Conservation (phyloP, 2,888 invertebrate genomes). For the Drosophila phalerata region DNA sequence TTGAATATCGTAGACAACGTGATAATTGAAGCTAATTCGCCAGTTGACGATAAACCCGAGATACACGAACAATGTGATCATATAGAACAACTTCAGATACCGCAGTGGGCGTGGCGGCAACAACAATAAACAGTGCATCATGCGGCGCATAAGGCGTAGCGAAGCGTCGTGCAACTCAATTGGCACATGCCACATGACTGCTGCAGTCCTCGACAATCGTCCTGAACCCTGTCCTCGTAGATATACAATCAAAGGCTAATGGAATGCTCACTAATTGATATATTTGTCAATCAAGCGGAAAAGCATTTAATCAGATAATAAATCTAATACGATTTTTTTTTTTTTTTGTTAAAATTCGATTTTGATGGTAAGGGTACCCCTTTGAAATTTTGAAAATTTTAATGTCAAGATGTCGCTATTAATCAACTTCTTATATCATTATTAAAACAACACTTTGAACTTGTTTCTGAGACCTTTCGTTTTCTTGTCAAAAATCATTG, state of each 20-base stretch:
- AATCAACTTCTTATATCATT: too few relatives aligned
- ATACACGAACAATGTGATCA: neutral
- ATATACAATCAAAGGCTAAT: too few relatives aligned
- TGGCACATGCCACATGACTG: slow-evolving; percentile 68
- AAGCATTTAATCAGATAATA: too few relatives aligned
- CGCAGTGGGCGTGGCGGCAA: slow-evolving; percentile 44
- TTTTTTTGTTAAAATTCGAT: too few relatives aligned
- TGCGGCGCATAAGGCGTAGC: slow-evolving; percentile 48
- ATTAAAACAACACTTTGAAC: too few relatives aligned
- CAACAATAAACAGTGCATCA: slow-evolving; percentile 58
- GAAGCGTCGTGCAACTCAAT: slow-evolving; percentile 56
- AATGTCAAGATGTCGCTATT: too few relatives aligned
- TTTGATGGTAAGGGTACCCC: too few relatives aligned
- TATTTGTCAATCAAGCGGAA: neutral
- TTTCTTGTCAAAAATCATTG: too few relatives aligned
- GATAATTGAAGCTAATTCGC: slow-evolving; percentile 56
- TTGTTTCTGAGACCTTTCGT: too few relatives aligned
- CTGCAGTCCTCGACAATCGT: neutral
- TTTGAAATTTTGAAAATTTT: too few relatives aligned
- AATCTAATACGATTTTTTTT: too few relatives aligned
- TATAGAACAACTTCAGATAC: slow-evolving; percentile 40
- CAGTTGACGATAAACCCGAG: slow-evolving; percentile 11
- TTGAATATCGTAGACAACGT: slow-evolving; percentile 43
- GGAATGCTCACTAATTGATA: slow-evolving; percentile 1
- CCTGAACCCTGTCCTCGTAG: too few relatives aligned